phyloP scores from a whole-genome alignment of 2,113 vertebrate species.

The Climacteris rufus region DNA sequence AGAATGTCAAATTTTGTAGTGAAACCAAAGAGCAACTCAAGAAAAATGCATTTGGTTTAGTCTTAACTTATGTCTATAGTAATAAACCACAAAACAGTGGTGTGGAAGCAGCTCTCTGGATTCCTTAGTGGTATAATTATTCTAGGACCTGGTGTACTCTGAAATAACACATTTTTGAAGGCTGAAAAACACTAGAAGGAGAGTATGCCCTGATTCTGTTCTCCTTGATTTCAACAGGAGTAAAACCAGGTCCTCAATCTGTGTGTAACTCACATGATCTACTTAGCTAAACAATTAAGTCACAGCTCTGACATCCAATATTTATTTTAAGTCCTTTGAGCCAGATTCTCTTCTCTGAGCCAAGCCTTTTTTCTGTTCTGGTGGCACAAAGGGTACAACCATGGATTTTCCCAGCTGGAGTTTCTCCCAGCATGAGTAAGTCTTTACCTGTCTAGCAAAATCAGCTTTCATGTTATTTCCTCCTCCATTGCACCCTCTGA shows the following conservation, averaged over 20 bases:
- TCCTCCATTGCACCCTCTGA: not conserved
- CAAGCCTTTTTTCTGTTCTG: slow-evolving; percentile 36
- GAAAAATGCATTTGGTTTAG: not conserved
- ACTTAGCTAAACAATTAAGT: slow-evolving; percentile 68
- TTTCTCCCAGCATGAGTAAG: not conserved
- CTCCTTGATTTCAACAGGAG: slow-evolving; percentile 13
- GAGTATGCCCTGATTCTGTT: not conserved
- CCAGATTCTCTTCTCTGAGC: slow-evolving; percentile 30
- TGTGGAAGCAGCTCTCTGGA: not conserved
- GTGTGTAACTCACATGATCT: slow-evolving; percentile 63
- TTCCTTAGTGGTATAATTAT: not conserved
- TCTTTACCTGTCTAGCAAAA: slow-evolving; percentile 2
- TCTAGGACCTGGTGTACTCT: not conserved
- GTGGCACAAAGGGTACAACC: slow-evolving; percentile 3
- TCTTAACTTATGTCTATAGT: not conserved
- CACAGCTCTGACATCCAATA: slow-evolving; percentile 62
- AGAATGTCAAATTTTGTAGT: not conserved
- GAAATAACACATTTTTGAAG: not conserved
- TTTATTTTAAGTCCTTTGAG: slow-evolving; percentile 66
- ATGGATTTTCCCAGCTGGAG: slow-evolving; percentile 14
- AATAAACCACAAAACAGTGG: not conserved
- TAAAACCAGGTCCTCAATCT: slow-evolving; percentile 36
- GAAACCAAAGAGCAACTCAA: not conserved
- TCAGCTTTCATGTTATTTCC: not conserved
- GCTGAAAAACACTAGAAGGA: not conserved